Evolutionary conservation across 1,140 invertebrate genomes (phyloP), one percentile per base, ranked within the genome.

Genomic region (Aradophagus sp.): DNA sequence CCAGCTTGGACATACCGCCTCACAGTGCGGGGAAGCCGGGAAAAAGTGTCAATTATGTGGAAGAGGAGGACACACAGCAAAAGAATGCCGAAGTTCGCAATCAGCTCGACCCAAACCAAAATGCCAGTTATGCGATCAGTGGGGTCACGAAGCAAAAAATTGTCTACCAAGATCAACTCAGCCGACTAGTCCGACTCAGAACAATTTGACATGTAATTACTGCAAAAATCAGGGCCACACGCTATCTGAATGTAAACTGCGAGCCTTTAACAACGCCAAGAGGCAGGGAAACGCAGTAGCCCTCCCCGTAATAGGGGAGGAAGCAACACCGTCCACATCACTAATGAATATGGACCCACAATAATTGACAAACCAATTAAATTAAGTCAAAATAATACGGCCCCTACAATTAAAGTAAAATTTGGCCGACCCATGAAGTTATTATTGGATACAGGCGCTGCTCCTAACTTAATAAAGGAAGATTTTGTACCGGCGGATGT

Each of bases 311-410:
- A 10, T 4, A 15, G 32, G 41, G 23, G 35, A 26, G 15, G 26
- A 38, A 1, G 27, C 27, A 4, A 2, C 4, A 39, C 10, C 29
- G 13, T 15, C 5, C 8, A 36, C 17, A 0, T 7, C 12, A 7
- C 11, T 27, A 13, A 36, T 32, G 27, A 15, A 11, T 0, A 12
- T 19, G 5, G 11, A 32, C 4, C 16, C 15, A 1, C 15, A 23
- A 26, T 62, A 8, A 19, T 42, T 2, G 45, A 62, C 2, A 50
- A 42, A 42, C 14, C 45, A 0, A 52, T 62, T 2, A 44, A 52
- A n/a, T 7, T 62, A 0, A 44, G 8, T 26, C 45, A 44, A 14
- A 8, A 13, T 1, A 34, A 14, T 12, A 5, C 27, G 3, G 58
- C 45, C 5, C 58, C 58, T 0, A 44, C 39, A 0, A 52, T 62